Base-by-base conservation (phyloP, 2,113 vertebrate genomes). In the Zonotrichia leucophrys region DNA sequence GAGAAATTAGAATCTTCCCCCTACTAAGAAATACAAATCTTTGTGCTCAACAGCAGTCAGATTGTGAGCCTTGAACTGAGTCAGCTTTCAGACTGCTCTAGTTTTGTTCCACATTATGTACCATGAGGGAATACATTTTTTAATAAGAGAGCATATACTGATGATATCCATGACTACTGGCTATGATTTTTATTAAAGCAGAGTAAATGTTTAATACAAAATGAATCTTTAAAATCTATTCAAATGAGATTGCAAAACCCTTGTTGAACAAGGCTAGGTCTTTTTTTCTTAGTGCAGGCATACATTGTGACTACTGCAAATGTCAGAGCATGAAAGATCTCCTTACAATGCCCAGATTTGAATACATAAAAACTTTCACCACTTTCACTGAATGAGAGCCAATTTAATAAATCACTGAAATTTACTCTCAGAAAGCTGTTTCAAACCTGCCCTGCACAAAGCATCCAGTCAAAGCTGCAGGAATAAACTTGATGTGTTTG, bases 401-500 rank as follows among this genome's bases (percentile, higher is more conserved):
- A 95, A 73, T 83, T 92, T 91, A 97, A 98, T 97, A 96, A 95
- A 92, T 94, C 64, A 41, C 41, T 87, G 73, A 78, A 83, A 83
- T 81, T 97, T 92, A 79, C 28, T 64, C 77, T 96, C 79, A 87
- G 70, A 96, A 96, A 88, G 27, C 59, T 64, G 39, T 78, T 92
- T 95, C 94, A 87, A 90, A 95, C 35, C 53, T 94, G 75, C 63
- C 77, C 67, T 59, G 13, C 9, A 11, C 41, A 77, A 95, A 89
- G 41, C 52, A 84, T 67, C 17, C 50, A 90, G 46, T 82, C 76
- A 77, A 83, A 76, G 10, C 18, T 50, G 17, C 56, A 42, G 1
- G 2, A 66, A 50, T 7, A 78, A 62, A 85, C 11, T 69, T 80
- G 49, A 83, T 5, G 1, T 58, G 46, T 74, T 94, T 67, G 49